phyloP scores from a whole-genome alignment of 2,113 vertebrate species.

The Erinaceus europaeus region DNA sequence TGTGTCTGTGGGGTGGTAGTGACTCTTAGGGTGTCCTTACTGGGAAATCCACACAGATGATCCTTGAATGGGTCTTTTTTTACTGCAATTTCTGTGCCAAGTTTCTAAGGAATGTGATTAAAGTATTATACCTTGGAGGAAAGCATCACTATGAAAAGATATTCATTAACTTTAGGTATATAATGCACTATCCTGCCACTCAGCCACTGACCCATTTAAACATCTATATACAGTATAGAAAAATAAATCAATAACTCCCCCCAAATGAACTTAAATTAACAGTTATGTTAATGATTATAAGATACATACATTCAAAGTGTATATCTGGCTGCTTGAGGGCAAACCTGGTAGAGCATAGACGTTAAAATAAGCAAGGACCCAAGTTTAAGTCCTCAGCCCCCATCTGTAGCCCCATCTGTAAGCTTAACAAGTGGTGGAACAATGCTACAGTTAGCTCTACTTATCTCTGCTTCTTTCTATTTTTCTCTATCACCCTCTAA shows the following conservation, averaged over 20 bases:
- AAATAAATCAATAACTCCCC: background rate
- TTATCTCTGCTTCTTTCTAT: too few relatives aligned
- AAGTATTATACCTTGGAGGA: background rate
- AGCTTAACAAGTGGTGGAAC: too few relatives aligned
- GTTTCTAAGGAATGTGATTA: background rate
- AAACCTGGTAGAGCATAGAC: too few relatives aligned
- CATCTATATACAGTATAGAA: background rate
- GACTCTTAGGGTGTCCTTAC: constrained; percentile 11
- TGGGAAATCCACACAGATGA: background rate
- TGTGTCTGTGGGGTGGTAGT: constrained; percentile 41
- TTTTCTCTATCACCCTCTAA: too few relatives aligned
- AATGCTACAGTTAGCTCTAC: too few relatives aligned
- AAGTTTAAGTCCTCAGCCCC: too few relatives aligned
- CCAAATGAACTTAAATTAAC: background rate
- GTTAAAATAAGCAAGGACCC: too few relatives aligned
- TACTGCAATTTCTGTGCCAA: background rate
- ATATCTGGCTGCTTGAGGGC: too few relatives aligned
- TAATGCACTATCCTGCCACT: background rate
- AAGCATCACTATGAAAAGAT: background rate
- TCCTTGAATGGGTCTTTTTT: background rate
- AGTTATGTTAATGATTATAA: background rate
- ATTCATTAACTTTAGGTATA: background rate
- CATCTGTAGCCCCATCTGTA: too few relatives aligned
- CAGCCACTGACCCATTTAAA: background rate
- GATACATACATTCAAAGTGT: background rate